These are phyloP conservation scores for Lepus americanus DNA, from an alignment of 2,113 vertebrate genomes.

Conservation along the genomic window DNA sequence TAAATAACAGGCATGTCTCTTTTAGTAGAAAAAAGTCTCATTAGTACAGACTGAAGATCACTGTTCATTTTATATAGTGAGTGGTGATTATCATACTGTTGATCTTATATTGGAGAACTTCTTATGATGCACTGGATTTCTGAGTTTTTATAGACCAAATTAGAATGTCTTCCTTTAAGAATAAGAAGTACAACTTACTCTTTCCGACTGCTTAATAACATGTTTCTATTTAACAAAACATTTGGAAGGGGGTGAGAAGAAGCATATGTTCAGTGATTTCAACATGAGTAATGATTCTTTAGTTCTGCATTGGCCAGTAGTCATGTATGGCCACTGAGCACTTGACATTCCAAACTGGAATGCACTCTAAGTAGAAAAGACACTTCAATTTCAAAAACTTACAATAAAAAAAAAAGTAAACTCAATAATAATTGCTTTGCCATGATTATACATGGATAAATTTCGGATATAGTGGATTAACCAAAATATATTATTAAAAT, in stretches of 20 bases:
- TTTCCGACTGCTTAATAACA: background rate
- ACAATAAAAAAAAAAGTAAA: background rate
- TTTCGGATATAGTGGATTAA: background rate
- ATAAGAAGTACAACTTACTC: background rate
- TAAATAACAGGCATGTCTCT: background rate
- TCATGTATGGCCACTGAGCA: background rate
- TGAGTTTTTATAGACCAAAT: background rate
- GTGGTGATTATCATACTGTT: background rate
- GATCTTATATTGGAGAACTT: background rate
- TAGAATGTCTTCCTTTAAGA: background rate
- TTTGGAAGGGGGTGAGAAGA: background rate
- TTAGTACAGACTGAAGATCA: background rate
- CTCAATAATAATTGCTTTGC: background rate
- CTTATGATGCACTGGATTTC: background rate
- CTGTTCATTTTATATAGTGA: background rate
- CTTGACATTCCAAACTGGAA: background rate
- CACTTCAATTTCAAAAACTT: background rate
- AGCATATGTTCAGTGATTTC: background rate
- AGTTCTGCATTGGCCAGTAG: background rate
- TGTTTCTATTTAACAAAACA: background rate
- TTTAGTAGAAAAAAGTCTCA: background rate
- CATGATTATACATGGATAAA: background rate
- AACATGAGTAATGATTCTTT: background rate
- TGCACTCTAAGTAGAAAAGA: background rate
- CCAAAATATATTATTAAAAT: constrained; percentile 8